Evolutionary conservation across 2,113 vertebrate species (phyloP).

Genomic region (Corvus cornix): DNA sequence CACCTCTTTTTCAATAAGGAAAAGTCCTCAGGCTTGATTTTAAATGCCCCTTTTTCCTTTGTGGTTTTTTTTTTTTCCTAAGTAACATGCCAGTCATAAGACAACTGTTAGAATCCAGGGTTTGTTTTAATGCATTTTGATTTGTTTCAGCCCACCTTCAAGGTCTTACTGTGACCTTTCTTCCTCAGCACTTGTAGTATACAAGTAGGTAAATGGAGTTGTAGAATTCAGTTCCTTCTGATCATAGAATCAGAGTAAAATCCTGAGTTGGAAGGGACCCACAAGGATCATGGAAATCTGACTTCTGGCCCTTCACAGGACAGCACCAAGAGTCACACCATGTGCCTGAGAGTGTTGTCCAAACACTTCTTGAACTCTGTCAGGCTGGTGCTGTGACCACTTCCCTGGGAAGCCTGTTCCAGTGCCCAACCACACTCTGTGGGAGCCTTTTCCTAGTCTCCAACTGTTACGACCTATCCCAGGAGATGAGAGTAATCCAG

Average conservation of each 20-base stretch:
- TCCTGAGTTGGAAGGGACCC: neutral
- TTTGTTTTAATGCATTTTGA: neutral
- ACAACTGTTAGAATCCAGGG: neutral
- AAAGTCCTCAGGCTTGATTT: neutral
- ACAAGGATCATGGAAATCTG: neutral
- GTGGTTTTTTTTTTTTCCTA: neutral
- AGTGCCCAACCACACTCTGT: neutral
- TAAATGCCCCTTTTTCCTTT: neutral
- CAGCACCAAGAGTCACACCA: neutral
- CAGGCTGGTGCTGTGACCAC: neutral
- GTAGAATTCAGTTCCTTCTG: neutral
- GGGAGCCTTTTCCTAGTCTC: too few species aligned
- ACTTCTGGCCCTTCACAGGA: neutral
- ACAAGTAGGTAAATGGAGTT: neutral
- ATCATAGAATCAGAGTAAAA: neutral
- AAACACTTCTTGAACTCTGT: neutral
- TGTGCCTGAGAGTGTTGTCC: rapidly evolving
- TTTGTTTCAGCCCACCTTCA: neutral
- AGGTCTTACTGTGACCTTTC: neutral
- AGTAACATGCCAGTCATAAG: neutral
- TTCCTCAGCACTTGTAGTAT: neutral
- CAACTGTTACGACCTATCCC: too few species aligned
- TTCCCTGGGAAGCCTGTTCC: neutral
- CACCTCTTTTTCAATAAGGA: neutral
- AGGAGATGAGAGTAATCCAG: neutral